Conservation (phyloP, 2,888 invertebrate genomes). For the Falcaria lacertinaria region DNA sequence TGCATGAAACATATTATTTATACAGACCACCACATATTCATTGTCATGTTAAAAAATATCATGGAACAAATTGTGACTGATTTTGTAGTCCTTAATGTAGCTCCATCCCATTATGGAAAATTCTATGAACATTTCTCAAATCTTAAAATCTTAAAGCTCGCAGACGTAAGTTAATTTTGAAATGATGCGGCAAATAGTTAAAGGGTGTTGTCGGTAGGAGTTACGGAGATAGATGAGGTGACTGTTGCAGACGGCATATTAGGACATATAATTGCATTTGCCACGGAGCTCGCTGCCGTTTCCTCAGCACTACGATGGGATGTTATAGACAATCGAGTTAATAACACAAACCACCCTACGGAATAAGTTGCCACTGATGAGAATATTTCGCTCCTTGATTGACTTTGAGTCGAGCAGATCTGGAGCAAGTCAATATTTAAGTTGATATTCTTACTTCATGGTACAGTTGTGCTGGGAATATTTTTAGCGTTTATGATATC, state of each 20-base stretch:
- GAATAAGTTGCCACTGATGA: slow-evolving; percentile 69
- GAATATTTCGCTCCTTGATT: slow-evolving; percentile 64
- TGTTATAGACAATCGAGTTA: slow-evolving; percentile 76
- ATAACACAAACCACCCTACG: slow-evolving; percentile 68
- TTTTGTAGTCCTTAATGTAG: too few species aligned
- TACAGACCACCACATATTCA: too few species aligned
- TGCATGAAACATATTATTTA: too few species aligned
- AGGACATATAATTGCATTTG: slow-evolving; percentile 75
- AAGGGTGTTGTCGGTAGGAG: slow-evolving; percentile 57
- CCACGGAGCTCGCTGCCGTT: slow-evolving; percentile 72
- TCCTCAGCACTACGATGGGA: slow-evolving; percentile 56
- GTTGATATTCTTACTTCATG: neutral
- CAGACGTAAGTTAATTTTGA: slow-evolving; percentile 51
- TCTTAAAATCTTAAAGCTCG: neutral
- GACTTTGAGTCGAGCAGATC: slow-evolving; percentile 26
- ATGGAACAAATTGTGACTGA: too few species aligned
- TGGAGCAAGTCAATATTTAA: neutral
- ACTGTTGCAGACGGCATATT: slow-evolving; percentile 73
- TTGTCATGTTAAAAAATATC: too few species aligned
- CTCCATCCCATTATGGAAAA: too few species aligned
- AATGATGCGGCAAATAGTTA: slow-evolving; percentile 61
- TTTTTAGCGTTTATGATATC: too few species aligned
- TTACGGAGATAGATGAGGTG: slow-evolving; percentile 30
- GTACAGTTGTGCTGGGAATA: neutral
- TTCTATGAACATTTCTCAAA: too few species aligned